Evolutionary conservation across 2,888 invertebrate species (phyloP), one percentile per base, ranked within the genome.

Genomic region (Clostera curtula): DNA sequence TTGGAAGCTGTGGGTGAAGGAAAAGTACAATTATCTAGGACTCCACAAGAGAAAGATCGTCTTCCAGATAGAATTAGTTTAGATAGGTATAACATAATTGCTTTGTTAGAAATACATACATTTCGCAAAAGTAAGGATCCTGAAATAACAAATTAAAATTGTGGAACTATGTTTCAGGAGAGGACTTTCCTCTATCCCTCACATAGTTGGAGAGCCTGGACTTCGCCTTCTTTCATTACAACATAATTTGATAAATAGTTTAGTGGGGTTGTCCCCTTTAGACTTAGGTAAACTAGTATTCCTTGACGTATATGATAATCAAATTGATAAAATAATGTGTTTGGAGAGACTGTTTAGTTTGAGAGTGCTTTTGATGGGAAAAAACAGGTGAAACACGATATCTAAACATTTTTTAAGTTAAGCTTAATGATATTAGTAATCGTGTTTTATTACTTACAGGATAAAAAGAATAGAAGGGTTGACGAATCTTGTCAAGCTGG

Each of bases 281-380:
- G 84, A 84, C 43, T 85, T 94, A 43, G 89, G 88, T 10, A 90
- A 92, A 70, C 84, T 97, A 32, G 96, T 97, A 9, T 97, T 97
- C 68, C 87, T 97, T 32, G 97, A 97, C 75, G 86, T 97, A 31
- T 97, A 97, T 63, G 95, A 97, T 73, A 97, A 97, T 76, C 95
- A 96, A 71, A 89, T 97, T 37, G 96, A 96, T 44, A 90, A 90
- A 60, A 92, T 97, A 36, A 88, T 89, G 30, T 92, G 90, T 29
- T 82, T 97, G 34, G 90, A 91, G 48, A 87, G 89, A 27, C 83
- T 97, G 24, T 89, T 89, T 38, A 92, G 91, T 54, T 83, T 97
- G 25, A 85, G 96, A 42, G 96, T 97, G 7, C 85, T 97, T 29
- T 84, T 97, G 38, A 86, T 97, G 64, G 97, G 97, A 1, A 97